phyloP scores from a whole-genome alignment of 2,888 invertebrate species.

The Stenodema calcarata region DNA sequence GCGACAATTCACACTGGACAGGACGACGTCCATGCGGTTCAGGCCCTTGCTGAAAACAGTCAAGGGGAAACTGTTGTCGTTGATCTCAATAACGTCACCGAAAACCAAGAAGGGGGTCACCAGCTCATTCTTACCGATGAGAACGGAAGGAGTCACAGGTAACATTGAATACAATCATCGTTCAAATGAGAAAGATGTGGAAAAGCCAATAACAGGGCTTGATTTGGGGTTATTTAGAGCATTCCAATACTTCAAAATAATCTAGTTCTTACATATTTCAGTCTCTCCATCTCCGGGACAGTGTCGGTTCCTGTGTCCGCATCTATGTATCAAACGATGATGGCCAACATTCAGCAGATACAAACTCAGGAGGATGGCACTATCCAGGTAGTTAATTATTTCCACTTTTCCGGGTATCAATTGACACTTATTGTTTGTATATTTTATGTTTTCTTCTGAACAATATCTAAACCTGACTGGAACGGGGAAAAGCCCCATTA shows the following conservation, averaged over 20 bases:
- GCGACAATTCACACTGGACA: constrained; percentile 25
- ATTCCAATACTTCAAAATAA: background rate
- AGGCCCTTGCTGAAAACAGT: constrained; percentile 73
- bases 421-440: too few relatives aligned
- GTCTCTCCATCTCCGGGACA: constrained; percentile 86
- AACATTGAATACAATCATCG: too few relatives aligned
- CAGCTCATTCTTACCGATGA: constrained; percentile 94
- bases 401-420: too few relatives aligned
- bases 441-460: too few relatives aligned
- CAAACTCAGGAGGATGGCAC: constrained; percentile 78
- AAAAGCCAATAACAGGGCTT: too few relatives aligned
- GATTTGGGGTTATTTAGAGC: too few relatives aligned
- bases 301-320: constrained; percentile 95
- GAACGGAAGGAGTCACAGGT: constrained; percentile 83
- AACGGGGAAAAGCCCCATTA: too few relatives aligned
- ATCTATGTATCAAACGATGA: constrained; percentile 95
- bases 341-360: constrained; percentile 89
- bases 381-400: constrained; percentile 66
- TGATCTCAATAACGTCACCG: constrained; percentile 85
- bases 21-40: constrained; percentile 64
- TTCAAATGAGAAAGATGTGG: too few relatives aligned
- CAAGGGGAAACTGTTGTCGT: constrained; percentile 77
- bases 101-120: constrained; percentile 80
- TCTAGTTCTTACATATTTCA: background rate
- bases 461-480: too few relatives aligned